Percentiles rank a stretch among this genome's conserved stretches.
Conservation (phyloP, 2,797 vertebrate species). For the Anas acuta region DNA sequence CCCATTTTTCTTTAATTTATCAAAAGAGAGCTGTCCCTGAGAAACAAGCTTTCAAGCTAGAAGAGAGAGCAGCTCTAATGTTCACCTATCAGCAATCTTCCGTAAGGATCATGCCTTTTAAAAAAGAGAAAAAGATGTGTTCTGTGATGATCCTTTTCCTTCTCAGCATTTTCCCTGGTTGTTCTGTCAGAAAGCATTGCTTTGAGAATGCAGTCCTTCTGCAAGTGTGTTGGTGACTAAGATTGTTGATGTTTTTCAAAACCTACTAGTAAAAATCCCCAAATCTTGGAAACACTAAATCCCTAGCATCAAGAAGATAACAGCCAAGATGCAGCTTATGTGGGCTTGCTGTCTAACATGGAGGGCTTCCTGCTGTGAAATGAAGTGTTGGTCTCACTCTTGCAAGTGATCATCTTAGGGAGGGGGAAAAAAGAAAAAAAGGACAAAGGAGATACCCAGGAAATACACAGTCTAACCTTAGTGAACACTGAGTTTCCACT, state of each 20-base stretch:
- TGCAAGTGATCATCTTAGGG: neutral
- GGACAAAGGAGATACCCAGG: neutral
- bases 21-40: neutral
- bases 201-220: neutral
- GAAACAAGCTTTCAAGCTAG: slow-evolving; percentile 29
- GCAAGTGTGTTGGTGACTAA: neutral
- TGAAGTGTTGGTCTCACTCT: neutral
- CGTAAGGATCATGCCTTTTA: neutral
- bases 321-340: neutral
- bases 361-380: neutral
- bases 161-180: neutral
- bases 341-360: neutral
- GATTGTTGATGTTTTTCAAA: slow-evolving; percentile 19
- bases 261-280: neutral
- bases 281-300: slow-evolving; percentile 8
- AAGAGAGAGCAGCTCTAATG: slow-evolving; percentile 4
- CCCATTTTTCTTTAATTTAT: neutral
- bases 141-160: neutral
- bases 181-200: neutral
- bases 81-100: neutral
- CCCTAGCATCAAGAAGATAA: neutral
- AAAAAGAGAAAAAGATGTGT: neutral
- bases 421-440: too few species aligned
- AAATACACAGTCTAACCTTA: neutral
- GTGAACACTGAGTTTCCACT: slow-evolving; percentile 26